These are phyloP conservation scores for Trachythela sp. DNA, from an alignment of 64 coral and sea anemone genomes.

Conservation along the genomic window DNA sequence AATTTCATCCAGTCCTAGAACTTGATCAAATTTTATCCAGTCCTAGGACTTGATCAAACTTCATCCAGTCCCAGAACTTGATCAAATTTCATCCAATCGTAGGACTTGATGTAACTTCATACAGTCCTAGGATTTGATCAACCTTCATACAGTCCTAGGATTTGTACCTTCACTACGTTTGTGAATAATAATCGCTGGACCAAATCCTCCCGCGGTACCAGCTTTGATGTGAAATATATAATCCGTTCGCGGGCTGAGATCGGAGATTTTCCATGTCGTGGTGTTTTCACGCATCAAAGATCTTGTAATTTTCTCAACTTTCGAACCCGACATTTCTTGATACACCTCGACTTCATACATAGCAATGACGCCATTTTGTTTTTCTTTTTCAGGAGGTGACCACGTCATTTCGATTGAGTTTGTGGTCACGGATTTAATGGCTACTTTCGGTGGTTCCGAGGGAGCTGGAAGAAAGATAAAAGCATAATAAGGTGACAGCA, in stretches of 20 bases:
- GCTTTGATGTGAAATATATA: conserved; percentile 14
- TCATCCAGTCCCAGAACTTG: too few species aligned
- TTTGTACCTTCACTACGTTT: neutral
- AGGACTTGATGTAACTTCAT: too few species aligned
- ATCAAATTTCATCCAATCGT: too few species aligned
- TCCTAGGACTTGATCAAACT: too few species aligned
- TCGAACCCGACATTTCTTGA: neutral
- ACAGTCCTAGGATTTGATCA: too few species aligned
- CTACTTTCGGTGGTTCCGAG: neutral
- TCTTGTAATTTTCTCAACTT: neutral
- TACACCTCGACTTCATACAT: neutral
- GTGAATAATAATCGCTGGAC: neutral
- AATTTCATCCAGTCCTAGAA: too few species aligned
- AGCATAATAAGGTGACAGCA: neutral
- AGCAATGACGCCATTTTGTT: neutral
- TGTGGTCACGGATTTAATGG: neutral
- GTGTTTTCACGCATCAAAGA: neutral
- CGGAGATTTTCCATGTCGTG: neutral
- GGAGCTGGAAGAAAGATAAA: neutral
- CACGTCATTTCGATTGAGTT: conserved; percentile 5
- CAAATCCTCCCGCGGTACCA: neutral
- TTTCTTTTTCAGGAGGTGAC: neutral
- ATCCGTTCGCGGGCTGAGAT: neutral
- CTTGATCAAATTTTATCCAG: too few species aligned
- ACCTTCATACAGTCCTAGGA: too few species aligned